Evolutionary conservation across 37 sponge, comb jelly and placozoan genomes (phyloP).

Genomic region (Crambe crambe): DNA sequence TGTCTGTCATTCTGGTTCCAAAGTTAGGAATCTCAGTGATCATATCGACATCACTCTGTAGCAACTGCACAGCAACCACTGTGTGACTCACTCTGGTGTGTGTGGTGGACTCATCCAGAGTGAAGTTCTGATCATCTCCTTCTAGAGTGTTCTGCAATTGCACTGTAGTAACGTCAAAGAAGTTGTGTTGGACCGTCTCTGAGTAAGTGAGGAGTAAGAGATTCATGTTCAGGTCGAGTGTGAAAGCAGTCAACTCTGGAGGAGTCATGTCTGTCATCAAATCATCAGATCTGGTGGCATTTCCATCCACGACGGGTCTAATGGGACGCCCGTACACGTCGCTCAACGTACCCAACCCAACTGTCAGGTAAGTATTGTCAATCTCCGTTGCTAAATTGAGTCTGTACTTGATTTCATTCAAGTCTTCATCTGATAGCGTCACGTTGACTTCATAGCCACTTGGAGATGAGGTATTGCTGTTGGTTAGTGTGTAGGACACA

Average conservation of each 20-base stretch:
- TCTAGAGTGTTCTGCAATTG: constrained; percentile 40
- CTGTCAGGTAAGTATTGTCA: constrained; percentile 73
- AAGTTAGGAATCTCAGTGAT: constrained; percentile 66
- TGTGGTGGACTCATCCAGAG: constrained; percentile 24
- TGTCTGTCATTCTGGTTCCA: constrained; percentile 58
- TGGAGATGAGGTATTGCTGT: constrained; percentile 27
- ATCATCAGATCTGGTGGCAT: constrained; percentile 50
- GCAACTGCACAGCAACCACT: constrained; percentile 40
- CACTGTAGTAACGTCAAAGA: constrained; percentile 33
- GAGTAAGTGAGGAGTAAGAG: constrained; percentile 61
- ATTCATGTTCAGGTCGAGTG: constrained; percentile 64
- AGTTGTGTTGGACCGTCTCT: constrained; percentile 54
- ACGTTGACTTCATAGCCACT: constrained; percentile 71
- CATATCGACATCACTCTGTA: constrained; percentile 61
- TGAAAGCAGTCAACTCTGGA: constrained; percentile 57
- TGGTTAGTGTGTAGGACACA: constrained; percentile 52
- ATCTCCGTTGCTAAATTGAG: constrained; percentile 56
- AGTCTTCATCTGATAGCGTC: constrained; percentile 60
- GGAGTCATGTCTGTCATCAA: constrained; percentile 65
- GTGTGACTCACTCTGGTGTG: constrained; percentile 18
- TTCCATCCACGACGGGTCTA: constrained; percentile 68
- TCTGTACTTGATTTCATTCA: constrained; percentile 70
- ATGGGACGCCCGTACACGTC: constrained; percentile 66
- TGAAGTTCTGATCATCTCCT: constrained; percentile 22
- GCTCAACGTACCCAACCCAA: constrained; percentile 52